Evolutionary conservation across 1,140 invertebrate genomes (phyloP).

Genomic region (Cotesia vestalis): DNA sequence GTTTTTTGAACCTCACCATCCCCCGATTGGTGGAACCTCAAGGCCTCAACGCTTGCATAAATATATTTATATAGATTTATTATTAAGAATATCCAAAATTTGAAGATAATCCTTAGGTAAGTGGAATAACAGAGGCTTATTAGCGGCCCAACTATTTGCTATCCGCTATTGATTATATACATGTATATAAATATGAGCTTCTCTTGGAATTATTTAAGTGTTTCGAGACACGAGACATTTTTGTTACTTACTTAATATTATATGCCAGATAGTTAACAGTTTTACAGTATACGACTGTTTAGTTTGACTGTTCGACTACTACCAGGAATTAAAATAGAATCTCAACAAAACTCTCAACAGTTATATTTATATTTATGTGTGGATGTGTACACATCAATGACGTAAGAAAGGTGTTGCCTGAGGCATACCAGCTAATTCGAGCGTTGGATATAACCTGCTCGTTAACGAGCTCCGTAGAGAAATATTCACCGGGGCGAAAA

Average conservation of each 20-base stretch:
- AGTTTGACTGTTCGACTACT: neutral
- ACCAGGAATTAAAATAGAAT: constrained; percentile 4
- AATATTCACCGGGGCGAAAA: neutral
- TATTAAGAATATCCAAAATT: neutral
- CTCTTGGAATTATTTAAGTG: neutral
- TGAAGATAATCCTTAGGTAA: constrained; percentile 10
- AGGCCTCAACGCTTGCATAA: neutral
- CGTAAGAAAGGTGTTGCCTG: constrained; percentile 29
- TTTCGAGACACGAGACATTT: neutral
- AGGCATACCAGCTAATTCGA: constrained; percentile 39
- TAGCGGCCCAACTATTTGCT: constrained; percentile 36
- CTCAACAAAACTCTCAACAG: neutral
- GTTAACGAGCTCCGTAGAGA: constrained; percentile 45
- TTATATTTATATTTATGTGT: constrained; percentile 1
- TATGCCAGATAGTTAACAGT: no score
- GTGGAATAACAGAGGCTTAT: constrained; percentile 46
- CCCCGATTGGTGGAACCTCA: neutral
- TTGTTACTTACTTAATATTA: no score
- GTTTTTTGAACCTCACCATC: constrained; percentile 23
- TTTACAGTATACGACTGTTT: no score
- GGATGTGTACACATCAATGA: neutral
- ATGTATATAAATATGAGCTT: no score
- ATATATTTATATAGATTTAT: neutral
- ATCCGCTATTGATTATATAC: no score
- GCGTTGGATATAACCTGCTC: constrained; percentile 40